Percentiles rank a stretch among this genome's conserved stretches.
Conservation (phyloP, 2,797 vertebrate species). For the Acanthurus leucopareius region DNA sequence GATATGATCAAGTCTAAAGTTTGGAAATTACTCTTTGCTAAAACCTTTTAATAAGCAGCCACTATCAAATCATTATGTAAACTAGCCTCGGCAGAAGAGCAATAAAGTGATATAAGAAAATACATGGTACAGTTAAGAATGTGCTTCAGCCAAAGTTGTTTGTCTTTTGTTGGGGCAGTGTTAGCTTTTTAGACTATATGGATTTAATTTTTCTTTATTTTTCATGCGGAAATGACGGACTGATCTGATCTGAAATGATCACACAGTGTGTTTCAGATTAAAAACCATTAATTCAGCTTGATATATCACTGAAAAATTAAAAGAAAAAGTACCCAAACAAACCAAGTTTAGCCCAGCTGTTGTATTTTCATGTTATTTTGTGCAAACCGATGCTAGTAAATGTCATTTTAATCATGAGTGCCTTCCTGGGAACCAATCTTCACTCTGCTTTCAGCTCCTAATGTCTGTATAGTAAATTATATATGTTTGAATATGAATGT, state of each 20-base stretch:
- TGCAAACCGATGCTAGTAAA: conserved; percentile 2
- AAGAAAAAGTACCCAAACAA: neutral
- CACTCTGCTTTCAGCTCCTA: conserved; percentile 45
- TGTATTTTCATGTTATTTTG: conserved; percentile 12
- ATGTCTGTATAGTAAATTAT: conserved; percentile 61
- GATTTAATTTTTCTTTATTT: conserved; percentile 16
- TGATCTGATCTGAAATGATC: neutral
- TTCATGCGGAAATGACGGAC: conserved; percentile 16
- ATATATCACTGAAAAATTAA: neutral
- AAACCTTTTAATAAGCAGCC: rapidly evolving
- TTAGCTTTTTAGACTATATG: conserved; percentile 16
- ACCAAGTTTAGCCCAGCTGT: neutral
- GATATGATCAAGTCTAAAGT: neutral
- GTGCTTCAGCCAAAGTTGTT: conserved; percentile 69
- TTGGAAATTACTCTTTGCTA: neutral
- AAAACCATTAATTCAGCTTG: neutral
- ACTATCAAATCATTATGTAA: neutral
- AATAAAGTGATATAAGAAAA: conserved; percentile 16
- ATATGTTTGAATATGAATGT: conserved; percentile 51
- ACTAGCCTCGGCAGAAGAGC: neutral
- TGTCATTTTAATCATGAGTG: conserved; percentile 52
- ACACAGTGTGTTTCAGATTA: conserved; percentile 4
- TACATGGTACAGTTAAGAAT: conserved; percentile 20
- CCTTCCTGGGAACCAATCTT: conserved; percentile 59
- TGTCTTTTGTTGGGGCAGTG: conserved; percentile 29